phyloP scores from a whole-genome alignment of 2,797 vertebrate genomes.

The Harpagifer antarcticus region DNA sequence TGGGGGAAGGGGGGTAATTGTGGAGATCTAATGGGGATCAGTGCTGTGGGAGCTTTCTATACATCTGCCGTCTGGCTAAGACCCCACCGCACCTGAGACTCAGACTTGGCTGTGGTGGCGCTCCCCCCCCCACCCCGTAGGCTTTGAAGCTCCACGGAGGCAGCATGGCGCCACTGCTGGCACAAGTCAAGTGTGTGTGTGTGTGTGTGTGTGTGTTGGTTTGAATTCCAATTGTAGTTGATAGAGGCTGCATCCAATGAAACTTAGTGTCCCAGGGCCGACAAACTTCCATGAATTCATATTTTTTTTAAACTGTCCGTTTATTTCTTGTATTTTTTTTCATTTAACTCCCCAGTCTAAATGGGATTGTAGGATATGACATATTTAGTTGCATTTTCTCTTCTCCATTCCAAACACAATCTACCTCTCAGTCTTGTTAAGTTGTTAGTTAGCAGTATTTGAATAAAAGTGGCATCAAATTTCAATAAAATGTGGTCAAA shows the following conservation, averaged over 20 bases:
- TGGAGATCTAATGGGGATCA: conserved; percentile 80
- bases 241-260: conserved; percentile 21
- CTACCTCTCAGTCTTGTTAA: too few relatives aligned
- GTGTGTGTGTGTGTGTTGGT: neutral
- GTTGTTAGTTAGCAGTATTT: neutral
- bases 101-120: conserved; percentile 54
- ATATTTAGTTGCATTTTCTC: neutral
- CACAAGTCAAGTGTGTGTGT: conserved; percentile 37
- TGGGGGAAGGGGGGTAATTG: conserved; percentile 68
- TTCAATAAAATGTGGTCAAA: neutral
- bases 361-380: neutral
- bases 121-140: conserved; percentile 49
- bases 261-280: conserved; percentile 11
- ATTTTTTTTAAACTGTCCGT: neutral
- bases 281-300: neutral
- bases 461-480: neutral
- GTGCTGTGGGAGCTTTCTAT: conserved; percentile 77
- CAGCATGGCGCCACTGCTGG: conserved; percentile 66
- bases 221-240: conserved; percentile 38
- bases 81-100: conserved; percentile 81
- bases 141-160: conserved; percentile 65
- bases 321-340: neutral
- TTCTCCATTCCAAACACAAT: too few relatives aligned
- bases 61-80: conserved; percentile 80
- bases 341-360: neutral